phyloP scores from a whole-genome alignment of 1,140 invertebrate genomes.

The Hydropsyche tenuis region DNA sequence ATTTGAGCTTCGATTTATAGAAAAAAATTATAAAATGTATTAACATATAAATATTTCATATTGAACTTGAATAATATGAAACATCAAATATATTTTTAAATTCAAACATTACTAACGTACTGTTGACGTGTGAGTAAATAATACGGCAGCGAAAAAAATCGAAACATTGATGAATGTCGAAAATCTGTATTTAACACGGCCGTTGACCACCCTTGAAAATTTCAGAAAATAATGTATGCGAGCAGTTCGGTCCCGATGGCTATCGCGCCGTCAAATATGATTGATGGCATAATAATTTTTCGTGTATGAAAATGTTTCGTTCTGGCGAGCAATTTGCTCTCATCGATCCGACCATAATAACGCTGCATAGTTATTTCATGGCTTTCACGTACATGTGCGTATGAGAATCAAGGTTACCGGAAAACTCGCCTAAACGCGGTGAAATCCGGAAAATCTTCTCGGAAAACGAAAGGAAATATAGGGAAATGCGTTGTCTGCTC shows the following conservation, averaged over 20 bases:
- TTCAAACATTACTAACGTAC: too few species aligned
- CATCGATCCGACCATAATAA: conserved; percentile 19
- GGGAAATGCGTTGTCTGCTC: too few species aligned
- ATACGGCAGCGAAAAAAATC: neutral
- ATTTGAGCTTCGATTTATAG: too few species aligned
- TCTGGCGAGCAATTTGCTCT: conserved; percentile 11
- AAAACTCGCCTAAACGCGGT: neutral
- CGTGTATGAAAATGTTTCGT: conserved; percentile 20
- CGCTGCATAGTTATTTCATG: conserved; percentile 12
- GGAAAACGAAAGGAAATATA: too few species aligned
- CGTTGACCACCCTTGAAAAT: conserved; percentile 15
- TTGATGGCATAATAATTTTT: conserved; percentile 26
- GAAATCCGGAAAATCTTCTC: too few species aligned
- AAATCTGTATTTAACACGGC: neutral
- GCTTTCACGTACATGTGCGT: neutral
- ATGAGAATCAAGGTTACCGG: neutral
- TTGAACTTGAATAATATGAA: neutral
- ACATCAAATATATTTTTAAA: neutral
- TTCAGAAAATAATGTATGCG: neutral
- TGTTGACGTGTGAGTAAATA: neutral
- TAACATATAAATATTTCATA: too few species aligned
- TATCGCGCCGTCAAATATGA: conserved; percentile 19
- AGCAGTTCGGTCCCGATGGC: neutral
- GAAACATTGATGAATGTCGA: conserved; percentile 4
- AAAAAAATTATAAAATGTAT: too few species aligned